phyloP scores from a whole-genome alignment of 2,113 vertebrate species.

The Rissa tridactyla region DNA sequence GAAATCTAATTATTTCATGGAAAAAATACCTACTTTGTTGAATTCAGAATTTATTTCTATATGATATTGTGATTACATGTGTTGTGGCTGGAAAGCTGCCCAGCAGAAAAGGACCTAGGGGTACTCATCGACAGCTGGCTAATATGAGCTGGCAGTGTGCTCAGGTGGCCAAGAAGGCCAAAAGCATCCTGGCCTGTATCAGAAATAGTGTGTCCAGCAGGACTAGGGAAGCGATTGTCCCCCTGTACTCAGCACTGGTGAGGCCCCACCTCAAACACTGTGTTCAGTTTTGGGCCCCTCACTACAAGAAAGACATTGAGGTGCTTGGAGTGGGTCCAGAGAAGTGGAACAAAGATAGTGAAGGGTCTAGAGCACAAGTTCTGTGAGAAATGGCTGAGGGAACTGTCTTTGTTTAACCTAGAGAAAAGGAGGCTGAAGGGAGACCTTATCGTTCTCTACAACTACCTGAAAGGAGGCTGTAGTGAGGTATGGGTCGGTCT shows the following conservation, averaged over 20 bases:
- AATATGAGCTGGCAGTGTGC: not conserved
- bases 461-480: not conserved
- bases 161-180: not conserved
- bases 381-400: not conserved
- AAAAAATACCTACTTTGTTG: not conserved
- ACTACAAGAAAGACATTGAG: not conserved
- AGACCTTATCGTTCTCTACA: not conserved
- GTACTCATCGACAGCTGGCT: not conserved
- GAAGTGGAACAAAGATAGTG: not conserved
- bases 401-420: not conserved
- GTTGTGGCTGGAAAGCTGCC: not conserved
- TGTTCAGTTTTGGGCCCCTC: not conserved
- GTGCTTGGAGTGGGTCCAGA: not conserved
- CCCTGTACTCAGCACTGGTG: not conserved
- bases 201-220: not conserved
- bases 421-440: not conserved
- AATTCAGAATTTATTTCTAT: not conserved
- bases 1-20: not conserved
- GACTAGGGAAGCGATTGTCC: not conserved
- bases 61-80: not conserved
- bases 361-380: not conserved
- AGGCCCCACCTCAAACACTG: not conserved
- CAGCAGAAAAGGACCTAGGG: not conserved
- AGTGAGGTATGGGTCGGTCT: not conserved
- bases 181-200: not conserved